These are phyloP conservation scores for Sebastiscus albofasciatus DNA, from an alignment of 2,797 vertebrate species.

Conservation along the genomic window DNA sequence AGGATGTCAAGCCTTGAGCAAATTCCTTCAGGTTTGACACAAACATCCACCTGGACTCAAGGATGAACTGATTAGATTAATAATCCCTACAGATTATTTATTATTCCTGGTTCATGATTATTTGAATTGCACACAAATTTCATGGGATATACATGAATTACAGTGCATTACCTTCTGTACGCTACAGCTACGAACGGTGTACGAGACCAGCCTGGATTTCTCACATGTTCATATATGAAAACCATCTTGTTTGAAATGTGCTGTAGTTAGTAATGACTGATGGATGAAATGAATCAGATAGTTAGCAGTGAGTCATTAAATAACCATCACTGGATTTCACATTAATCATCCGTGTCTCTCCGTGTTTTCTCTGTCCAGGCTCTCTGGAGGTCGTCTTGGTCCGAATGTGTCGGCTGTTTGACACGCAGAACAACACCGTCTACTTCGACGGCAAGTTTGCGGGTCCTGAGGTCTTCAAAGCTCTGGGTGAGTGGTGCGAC, in stretches of 20 bases:
- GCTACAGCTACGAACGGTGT: no score
- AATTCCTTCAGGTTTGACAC: background rate
- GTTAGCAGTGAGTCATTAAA: background rate
- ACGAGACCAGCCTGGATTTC: no score
- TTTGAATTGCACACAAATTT: no score
- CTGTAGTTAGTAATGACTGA: background rate
- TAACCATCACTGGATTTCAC: background rate
- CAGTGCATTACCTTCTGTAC: no score
- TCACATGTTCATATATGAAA: background rate
- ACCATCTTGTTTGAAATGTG: background rate
- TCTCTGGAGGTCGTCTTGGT: conserved; percentile 95
- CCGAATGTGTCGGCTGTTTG: conserved; percentile 95
- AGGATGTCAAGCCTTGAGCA: background rate
- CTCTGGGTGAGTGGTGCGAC: conserved; percentile 78
- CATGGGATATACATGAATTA: no score
- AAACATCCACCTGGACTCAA: background rate
- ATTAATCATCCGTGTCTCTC: background rate
- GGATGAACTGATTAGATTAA: background rate
- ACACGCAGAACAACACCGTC: conserved; percentile 93
- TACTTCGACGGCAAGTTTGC: conserved; percentile 95
- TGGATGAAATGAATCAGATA: background rate
- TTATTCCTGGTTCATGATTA: no score
- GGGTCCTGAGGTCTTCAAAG: conserved; percentile 91
- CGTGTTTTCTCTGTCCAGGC: conserved; percentile 70
- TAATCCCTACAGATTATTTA: no score